Base-by-base conservation (phyloP, 2,797 vertebrate species). In the Scleropages formosus region DNA sequence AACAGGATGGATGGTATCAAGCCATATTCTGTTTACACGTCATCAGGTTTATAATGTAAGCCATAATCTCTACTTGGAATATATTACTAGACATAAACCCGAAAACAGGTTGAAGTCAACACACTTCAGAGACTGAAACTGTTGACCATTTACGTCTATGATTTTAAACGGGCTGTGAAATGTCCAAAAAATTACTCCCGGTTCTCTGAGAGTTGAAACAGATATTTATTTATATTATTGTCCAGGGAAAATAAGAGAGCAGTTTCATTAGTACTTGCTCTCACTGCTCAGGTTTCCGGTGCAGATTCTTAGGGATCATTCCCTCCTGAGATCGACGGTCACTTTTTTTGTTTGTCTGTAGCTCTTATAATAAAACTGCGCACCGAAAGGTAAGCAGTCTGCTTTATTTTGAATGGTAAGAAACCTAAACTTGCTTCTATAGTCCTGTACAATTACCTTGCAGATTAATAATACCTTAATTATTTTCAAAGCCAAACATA, bases 211-310 rank as follows among this genome's bases (percentile, higher is more conserved):
- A 11, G 31, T 39, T 26, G 31, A 46, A 66, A 67, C 15, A 69
- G 59, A 20, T 46, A 18, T 26, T 39, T 39, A 31, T 39, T 39
- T 39, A 73, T 13, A 11, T 15, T 15, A n/a, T n/a, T n/a, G n/a
- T n/a, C n/a, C n/a, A n/a, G n/a, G n/a, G n/a, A n/a, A n/a, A n/a
- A n/a, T n/a, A n/a, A n/a, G n/a, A n/a, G n/a, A 20, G 53, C 24
- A 46, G 6, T 62, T 64, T 63, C 64, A 65, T 65, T 62, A 63
- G 10, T 15, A 60, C 63, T 64, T 65, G 12, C 47, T 31, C 8
- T 18, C 13, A 3, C 53, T 47, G 26, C 10, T 62, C 15, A 47
- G 39, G 49, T n/a, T 27, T 65, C 51, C 46, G 65, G 24, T 13
- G 13, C 46, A 24, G 22, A 47, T 62, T 73, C 6, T 18, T 49